phyloP scores from a whole-genome alignment of 2,113 vertebrate species.

The Balaeniceps rex region DNA sequence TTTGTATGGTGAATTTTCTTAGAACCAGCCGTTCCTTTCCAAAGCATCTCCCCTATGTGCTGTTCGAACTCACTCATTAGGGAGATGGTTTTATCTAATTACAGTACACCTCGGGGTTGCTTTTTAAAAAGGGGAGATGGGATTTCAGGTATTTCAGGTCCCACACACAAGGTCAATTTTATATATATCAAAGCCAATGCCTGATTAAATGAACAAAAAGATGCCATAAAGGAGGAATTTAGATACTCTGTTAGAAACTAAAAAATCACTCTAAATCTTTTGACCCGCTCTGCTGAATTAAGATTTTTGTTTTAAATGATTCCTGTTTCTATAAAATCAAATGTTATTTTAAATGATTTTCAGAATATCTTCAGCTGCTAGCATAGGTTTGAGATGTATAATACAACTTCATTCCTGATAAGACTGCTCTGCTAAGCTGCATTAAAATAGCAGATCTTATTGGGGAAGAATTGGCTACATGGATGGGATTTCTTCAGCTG shows the following conservation, averaged over 20 bases:
- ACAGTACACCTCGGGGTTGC: not conserved
- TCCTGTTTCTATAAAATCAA: not conserved
- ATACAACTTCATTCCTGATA: not conserved
- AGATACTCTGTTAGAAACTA: not conserved
- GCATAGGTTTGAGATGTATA: not conserved
- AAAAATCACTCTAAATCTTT: not conserved
- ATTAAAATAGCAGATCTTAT: not conserved
- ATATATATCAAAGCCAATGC: not conserved
- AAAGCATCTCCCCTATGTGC: not conserved
- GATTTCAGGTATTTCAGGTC: not conserved
- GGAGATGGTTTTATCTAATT: not conserved
- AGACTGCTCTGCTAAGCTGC: not conserved
- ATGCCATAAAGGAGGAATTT: not conserved
- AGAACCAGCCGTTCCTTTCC: not conserved
- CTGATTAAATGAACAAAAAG: not conserved
- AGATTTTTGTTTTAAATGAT: not conserved
- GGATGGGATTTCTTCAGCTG: not conserved
- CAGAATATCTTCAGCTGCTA: not conserved
- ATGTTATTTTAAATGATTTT: not conserved
- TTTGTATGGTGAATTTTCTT: not conserved
- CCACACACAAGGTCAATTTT: not conserved
- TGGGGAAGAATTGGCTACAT: not conserved
- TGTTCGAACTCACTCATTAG: not conserved
- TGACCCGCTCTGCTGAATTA: not conserved
- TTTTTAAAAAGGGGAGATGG: not conserved